phyloP scores from a whole-genome alignment of 2,797 vertebrate genomes.

The Sebastes umbrosus region DNA sequence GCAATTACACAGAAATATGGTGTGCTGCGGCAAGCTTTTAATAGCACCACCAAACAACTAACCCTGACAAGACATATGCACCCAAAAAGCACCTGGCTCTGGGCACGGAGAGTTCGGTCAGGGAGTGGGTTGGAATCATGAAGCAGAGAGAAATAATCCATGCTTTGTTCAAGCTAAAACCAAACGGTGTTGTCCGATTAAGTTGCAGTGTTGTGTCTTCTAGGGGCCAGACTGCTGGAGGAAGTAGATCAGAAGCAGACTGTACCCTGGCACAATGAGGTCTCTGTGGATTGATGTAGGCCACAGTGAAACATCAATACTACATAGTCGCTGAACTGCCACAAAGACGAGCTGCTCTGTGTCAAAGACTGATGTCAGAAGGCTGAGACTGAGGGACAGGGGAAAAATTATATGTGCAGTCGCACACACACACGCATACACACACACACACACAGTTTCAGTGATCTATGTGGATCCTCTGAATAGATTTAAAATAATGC shows the following conservation, averaged over 20 bases:
- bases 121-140: neutral
- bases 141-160: neutral
- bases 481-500: neutral
- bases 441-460: neutral
- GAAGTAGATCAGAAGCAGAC: conserved; percentile 1
- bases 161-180: neutral
- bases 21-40: neutral
- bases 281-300: conserved; percentile 24
- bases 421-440: neutral
- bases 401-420: neutral
- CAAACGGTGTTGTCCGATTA: neutral
- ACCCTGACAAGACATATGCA: neutral
- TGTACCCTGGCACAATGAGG: conserved; percentile 43
- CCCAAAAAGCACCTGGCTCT: neutral
- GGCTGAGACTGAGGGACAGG: neutral
- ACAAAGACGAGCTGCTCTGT: neutral
- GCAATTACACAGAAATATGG: conserved; percentile 34
- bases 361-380: neutral
- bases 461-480: neutral
- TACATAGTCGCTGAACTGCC: conserved; percentile 5
- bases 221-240: neutral
- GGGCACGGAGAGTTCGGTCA: neutral
- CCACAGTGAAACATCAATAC: conserved; percentile 36
- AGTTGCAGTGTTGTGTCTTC: neutral
- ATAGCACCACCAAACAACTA: neutral